Percentiles rank a stretch among this genome's conserved stretches.
phyloP scores from a whole-genome alignment of 2,888 invertebrate genomes.

The Mimumesa dahlbomi region DNA sequence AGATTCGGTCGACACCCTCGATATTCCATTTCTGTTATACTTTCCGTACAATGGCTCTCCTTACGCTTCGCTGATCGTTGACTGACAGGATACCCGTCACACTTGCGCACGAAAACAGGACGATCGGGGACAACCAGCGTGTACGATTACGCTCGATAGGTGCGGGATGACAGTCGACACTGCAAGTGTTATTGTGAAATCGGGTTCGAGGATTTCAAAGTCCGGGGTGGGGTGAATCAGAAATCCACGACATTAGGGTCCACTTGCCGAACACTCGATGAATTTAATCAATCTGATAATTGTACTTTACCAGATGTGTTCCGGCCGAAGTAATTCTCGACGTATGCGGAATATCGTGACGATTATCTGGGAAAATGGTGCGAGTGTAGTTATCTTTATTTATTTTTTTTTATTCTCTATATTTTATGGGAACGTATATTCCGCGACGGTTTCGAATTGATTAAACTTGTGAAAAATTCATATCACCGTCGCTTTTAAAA shows the following conservation, averaged over 20 bases:
- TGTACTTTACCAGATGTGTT: neutral
- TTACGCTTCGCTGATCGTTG: conserved; percentile 77
- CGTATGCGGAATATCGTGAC: too few relatives aligned
- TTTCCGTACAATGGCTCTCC: conserved; percentile 73
- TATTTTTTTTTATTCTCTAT: too few relatives aligned
- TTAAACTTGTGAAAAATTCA: too few relatives aligned
- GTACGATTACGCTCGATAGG: conserved; percentile 52
- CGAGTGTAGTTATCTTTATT: too few relatives aligned
- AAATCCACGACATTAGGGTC: too few relatives aligned
- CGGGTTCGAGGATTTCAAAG: conserved; percentile 67
- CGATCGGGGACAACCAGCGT: conserved; percentile 67
- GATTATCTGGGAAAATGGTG: too few relatives aligned
- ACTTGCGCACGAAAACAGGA: conserved; percentile 60
- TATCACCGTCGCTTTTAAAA: too few relatives aligned
- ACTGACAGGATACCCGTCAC: conserved; percentile 74
- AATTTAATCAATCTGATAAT: neutral
- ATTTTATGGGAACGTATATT: too few relatives aligned
- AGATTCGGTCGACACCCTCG: conserved; percentile 64
- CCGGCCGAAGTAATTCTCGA: neutral
- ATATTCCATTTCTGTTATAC: conserved; percentile 75
- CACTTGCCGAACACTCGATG: too few relatives aligned
- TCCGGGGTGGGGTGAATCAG: conserved; percentile 70
- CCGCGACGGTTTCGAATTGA: too few relatives aligned
- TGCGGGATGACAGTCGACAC: conserved; percentile 69
- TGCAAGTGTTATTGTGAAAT: conserved; percentile 78